Conservation (phyloP, 2,113 vertebrate genomes). For the Vidua chalybeata region DNA sequence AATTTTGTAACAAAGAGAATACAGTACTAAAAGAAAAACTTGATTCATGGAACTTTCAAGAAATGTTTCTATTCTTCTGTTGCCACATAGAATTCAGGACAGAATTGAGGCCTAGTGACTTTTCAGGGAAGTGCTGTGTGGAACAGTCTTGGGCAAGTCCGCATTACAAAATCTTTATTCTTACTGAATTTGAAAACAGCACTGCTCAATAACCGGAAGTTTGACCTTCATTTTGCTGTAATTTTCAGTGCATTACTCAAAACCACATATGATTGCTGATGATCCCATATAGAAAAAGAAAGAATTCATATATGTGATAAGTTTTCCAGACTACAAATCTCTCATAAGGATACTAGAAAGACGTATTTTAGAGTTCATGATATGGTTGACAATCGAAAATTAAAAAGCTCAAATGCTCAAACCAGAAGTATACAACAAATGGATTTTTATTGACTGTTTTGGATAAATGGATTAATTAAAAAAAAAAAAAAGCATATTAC, state of each 20-base stretch:
- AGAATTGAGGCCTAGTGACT: not conserved
- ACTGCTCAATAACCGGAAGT: not conserved
- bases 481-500: constrained; percentile 62
- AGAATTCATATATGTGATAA: fast-evolving
- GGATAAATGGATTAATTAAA: constrained; percentile 27
- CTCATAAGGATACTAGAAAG: not conserved
- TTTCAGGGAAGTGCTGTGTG: not conserved
- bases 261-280: not conserved
- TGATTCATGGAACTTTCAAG: not conserved
- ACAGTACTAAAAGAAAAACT: not conserved
- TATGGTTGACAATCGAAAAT: fast-evolving
- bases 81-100: not conserved
- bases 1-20: not conserved
- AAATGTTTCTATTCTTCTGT: not conserved
- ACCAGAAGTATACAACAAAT: constrained; percentile 61
- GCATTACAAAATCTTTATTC: not conserved
- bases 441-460: constrained; percentile 68
- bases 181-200: not conserved
- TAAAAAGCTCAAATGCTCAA: not conserved
- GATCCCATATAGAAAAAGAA: not conserved
- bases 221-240: not conserved
- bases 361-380: not conserved
- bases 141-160: not conserved
- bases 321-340: not conserved
- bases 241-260: not conserved